phyloP scores from a whole-genome alignment of 2,797 vertebrate species.

The Gymnocypris eckloni region DNA sequence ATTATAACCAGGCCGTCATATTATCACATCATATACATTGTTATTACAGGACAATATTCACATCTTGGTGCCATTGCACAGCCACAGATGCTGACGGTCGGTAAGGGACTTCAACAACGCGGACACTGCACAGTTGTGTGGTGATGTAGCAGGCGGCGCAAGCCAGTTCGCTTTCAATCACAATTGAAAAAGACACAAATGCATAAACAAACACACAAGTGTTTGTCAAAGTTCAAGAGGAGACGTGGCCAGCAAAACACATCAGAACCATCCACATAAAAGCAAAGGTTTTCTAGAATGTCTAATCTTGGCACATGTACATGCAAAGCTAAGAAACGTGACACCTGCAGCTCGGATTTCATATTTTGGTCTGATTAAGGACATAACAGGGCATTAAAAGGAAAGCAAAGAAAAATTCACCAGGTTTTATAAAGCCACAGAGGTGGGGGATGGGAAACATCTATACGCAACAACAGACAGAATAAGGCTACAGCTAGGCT shows the following conservation, averaged over 20 bases:
- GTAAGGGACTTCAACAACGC: constrained; percentile 43
- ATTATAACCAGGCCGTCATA: constrained; percentile 29
- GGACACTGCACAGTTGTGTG: constrained; percentile 49
- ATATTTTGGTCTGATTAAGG: constrained; percentile 82
- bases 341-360: constrained; percentile 73
- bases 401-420: constrained; percentile 60
- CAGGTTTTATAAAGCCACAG: constrained; percentile 61
- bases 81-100: constrained; percentile 43
- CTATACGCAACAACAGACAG: constrained; percentile 70
- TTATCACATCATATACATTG: constrained; percentile 30
- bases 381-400: constrained; percentile 62
- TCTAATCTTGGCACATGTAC: constrained; percentile 88
- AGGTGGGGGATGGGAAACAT: constrained; percentile 57
- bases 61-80: constrained; percentile 43
- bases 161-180: constrained; percentile 33
- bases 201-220: no score
- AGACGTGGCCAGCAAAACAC: constrained; percentile 60
- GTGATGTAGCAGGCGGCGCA: constrained; percentile 32
- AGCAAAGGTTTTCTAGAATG: constrained; percentile 70
- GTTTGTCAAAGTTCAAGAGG: constrained; percentile 57
- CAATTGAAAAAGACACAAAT: constrained; percentile 40
- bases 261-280: constrained; percentile 66
- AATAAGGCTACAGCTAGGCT: constrained; percentile 80
- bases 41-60: constrained; percentile 46
- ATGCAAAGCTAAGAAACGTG: constrained; percentile 89